Percentiles rank a stretch among this genome's conserved stretches.
These are phyloP conservation scores for Parotia lawesii DNA, from an alignment of 2,113 vertebrate species.

Conservation along the genomic window DNA sequence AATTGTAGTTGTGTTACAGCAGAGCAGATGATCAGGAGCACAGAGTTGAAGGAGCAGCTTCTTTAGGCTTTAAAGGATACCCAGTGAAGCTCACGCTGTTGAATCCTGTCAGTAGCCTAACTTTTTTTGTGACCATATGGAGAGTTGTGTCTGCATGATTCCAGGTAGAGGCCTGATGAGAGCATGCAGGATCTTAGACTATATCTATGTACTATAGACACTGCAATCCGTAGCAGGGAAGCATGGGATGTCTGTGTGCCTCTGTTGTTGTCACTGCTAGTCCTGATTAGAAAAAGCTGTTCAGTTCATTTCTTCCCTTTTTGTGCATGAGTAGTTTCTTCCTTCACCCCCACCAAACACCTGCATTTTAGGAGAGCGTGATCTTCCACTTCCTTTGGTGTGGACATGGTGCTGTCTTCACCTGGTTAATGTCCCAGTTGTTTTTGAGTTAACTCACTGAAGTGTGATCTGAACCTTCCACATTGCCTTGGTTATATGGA, in stretches of 20 bases:
- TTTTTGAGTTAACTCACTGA: not conserved
- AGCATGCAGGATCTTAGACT: not conserved
- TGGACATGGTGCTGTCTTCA: not conserved
- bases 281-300: not conserved
- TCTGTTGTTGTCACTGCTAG: not conserved
- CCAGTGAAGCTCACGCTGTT: not conserved
- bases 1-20: not conserved
- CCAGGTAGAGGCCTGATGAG: not conserved
- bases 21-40: not conserved
- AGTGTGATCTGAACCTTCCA: not conserved
- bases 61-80: not conserved
- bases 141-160: not conserved
- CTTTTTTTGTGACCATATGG: not conserved
- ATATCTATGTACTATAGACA: not conserved
- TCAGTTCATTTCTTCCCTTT: not conserved
- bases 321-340: not conserved
- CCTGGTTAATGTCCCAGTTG: not conserved
- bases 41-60: not conserved
- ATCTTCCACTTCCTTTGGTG: not conserved
- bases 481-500: not conserved
- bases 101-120: not conserved
- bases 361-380: not conserved
- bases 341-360: not conserved
- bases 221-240: fast-evolving
- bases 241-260: not conserved